Base-by-base conservation (phyloP, 2,797 vertebrate species). In the Sebastolobus altivelis region DNA sequence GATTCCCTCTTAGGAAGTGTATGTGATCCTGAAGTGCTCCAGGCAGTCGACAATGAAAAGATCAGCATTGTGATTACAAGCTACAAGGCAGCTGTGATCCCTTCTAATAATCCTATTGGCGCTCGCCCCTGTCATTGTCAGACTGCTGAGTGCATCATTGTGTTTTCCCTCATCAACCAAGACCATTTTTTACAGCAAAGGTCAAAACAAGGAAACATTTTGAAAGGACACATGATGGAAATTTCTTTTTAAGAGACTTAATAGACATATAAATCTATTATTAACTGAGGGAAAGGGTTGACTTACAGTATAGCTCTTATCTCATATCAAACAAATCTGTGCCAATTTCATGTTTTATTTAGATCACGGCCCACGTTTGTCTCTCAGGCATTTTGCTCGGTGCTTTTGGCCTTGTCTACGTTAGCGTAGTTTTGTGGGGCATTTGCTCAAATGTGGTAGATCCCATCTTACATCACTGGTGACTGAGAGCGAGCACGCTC, bases 61-160 rank as follows among this genome's bases (percentile, higher is more conserved):
- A 91, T 84, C 87, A 77, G 73, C 31, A 22, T 75, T 79, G 78
- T 92, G 87, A 95, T 94, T 91, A 93, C 81, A 92, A 92, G 88
- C 88, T 86, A 59, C 72, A 73, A 74, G 77, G 56, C 81, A 46
- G 81, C 85, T 74, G 63, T 76, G 81, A 89, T 87, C 79, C 76
- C 72, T 84, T 86, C 72, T 85, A 87, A 91, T 87, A 71, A 82
- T 25, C 63, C 79, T 60, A 49, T 59, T 77, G 76, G 75, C 12
- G 11, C 76, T 75, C 3, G 11, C 58, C 54, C 87, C 78, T 84
- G 77, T 92, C 69, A 89, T 87, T 85, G 86, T 85, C 76, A 55
- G 80, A 62, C 74, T 52, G 63, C 43, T 72, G 49, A 54, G 70
- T 22, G 66, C 66, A 62, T 52, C 43, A 49, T 75, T 80, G 82